Evolutionary conservation across 1,140 invertebrate genomes (phyloP).

Genomic region (Gryon sp.): DNA sequence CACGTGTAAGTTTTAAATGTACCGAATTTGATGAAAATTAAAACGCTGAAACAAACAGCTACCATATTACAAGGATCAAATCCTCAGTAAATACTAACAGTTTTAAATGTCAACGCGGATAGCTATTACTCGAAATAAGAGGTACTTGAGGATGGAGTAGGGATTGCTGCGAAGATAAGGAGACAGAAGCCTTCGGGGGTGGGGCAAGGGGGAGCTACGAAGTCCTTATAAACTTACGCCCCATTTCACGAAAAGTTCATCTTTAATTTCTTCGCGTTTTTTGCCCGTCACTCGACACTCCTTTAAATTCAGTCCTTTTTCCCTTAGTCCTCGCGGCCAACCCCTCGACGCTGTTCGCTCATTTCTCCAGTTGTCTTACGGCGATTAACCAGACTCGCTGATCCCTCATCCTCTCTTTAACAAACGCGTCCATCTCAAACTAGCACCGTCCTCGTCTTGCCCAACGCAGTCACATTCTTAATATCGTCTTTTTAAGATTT

Average conservation of each 20-base stretch:
- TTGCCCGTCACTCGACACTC: slow-evolving; percentile 77
- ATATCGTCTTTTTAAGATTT: slow-evolving; percentile 80
- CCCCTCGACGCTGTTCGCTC: slow-evolving; percentile 76
- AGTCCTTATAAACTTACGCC: slow-evolving; percentile 78
- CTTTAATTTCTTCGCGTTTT: slow-evolving; percentile 80
- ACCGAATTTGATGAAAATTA: slow-evolving; percentile 40
- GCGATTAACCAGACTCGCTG: slow-evolving; percentile 78
- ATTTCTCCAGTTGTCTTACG: slow-evolving; percentile 80
- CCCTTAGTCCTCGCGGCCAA: slow-evolving; percentile 64
- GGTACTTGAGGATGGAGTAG: slow-evolving; percentile 61
- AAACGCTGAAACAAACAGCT: slow-evolving; percentile 10
- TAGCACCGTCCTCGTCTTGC: slow-evolving; percentile 58
- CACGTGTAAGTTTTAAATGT: no score
- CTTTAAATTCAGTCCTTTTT: slow-evolving; percentile 76
- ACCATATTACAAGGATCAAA: slow-evolving; percentile 48
- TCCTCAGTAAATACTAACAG: slow-evolving; percentile 54
- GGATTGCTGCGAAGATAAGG: slow-evolving; percentile 60
- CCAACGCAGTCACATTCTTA: slow-evolving; percentile 77
- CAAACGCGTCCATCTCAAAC: slow-evolving; percentile 29
- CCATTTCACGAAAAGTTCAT: slow-evolving; percentile 79
- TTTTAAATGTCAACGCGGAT: slow-evolving; percentile 62
- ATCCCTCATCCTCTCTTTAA: slow-evolving; percentile 66
- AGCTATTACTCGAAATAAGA: slow-evolving; percentile 65
- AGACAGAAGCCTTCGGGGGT: slow-evolving; percentile 26
- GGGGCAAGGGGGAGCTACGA: slow-evolving; percentile 42